Base-by-base conservation (phyloP, 2,113 vertebrate genomes). In the Labeo rohita region DNA sequence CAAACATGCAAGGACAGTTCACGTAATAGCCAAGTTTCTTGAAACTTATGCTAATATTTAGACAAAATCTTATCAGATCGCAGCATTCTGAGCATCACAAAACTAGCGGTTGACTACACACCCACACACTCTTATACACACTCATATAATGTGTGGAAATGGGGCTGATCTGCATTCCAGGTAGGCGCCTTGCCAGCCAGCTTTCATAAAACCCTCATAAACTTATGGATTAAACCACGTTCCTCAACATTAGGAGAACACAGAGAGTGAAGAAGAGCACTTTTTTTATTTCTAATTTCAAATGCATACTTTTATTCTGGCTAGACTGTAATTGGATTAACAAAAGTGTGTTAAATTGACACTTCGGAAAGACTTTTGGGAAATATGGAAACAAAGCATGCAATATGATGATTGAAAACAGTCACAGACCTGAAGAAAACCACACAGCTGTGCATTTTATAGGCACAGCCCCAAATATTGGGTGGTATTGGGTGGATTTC, bases 91-190 rank as follows among this genome's bases (percentile, higher is more conserved):
- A 61, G 11, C 8, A 43, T 43, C 16, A 61, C 11, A n/a, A n/a
- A 39, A n/a, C 16, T 79, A 59, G 11, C 15, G 7, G 34, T 7
- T 34, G 28, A 13, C 72, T 74, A 74, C 9, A 80, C 88, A 87
- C 90, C 90, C 89, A 91, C 65, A 80, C 85, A 13, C 70, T 76
- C 84, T 84, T 85, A 88, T 90, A 77, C 77, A 59, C 79, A 65
- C 78, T 86, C 90, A 92, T 88, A 91, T 89, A 87, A 43, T 90
- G 92, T 82, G 88, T 85, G 90, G 91, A 90, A 92, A 93, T 91
- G 88, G 90, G 91, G 92, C 91, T 89, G 92, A 93, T 92, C 92
- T 90, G 75, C 90, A 92, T 94, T 94, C 93, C 94, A 95, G 92
- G 93, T 93, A 92, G 92, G 91, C 92, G 90, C 85, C 78, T 90